Evolutionary conservation across 1,140 invertebrate genomes (phyloP), one percentile per base, ranked within the genome.

Genomic region (Dendroctonus valens): DNA sequence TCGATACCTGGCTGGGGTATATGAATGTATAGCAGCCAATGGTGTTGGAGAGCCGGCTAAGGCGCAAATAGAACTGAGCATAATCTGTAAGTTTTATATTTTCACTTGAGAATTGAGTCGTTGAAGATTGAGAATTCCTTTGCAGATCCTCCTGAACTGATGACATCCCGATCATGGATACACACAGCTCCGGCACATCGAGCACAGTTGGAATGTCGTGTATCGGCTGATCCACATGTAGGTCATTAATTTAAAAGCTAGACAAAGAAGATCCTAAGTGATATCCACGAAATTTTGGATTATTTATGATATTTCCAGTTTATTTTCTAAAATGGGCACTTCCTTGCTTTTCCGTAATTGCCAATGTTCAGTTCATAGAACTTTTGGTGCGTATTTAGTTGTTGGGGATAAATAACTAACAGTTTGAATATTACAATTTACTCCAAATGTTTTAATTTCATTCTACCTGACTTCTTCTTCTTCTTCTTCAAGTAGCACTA

Each of bases 11-110:
- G 83, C 87, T 0, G 91, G 90, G 0, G 78, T 82, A 2, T 91
- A 92, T 70, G 86, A 87, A 66, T 93, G 91, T 73, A 74, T 82
- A 0, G 90, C 87, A 0, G 82, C 76, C 52, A 93, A 93, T 75
- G 88, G 86, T 8, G 85, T 92, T 14, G 90, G 90, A 0, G 84
- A 89, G 58, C 83, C 88, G 0, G 87, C 87, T 0, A 81, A 75
- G n/a, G 86, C 85, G 3, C 77, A 77, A 53, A 83, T 89, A 59
- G 77, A 85, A 50, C 74, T 89, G 0, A 82, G 79, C 68, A 81
- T 87, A 38, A 78, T 82, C 61, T 86, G 86, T 87, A 75, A 82
- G 82, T 57, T 37, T 38, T n/a, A 54, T 39, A 15, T 59, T 60
- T 50, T 53, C 41, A 55, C 7, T n/a, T 3, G 14, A n/a, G 15